Conservation (phyloP, 2,888 invertebrate genomes). For the Biston betularia region DNA sequence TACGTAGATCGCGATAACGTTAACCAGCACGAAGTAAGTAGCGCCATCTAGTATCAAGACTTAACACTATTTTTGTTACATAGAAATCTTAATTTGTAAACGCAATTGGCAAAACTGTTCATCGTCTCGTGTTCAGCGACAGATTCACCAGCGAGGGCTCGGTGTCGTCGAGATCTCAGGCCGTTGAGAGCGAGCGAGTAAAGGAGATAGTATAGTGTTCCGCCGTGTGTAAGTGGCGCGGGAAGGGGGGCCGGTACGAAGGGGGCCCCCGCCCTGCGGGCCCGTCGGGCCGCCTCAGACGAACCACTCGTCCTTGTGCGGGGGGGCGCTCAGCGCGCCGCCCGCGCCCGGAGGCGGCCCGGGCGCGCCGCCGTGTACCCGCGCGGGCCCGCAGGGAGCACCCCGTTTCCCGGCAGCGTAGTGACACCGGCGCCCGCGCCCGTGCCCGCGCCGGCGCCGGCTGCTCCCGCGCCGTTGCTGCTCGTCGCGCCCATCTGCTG, state of each 20-base stretch:
- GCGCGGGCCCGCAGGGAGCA: conserved; percentile 96
- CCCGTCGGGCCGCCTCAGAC: conserved; percentile 87
- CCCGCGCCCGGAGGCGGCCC: conserved; percentile 98
- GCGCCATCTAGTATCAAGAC: too few species aligned
- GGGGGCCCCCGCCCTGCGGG: conserved; percentile 75
- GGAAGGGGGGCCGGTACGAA: conserved; percentile 69
- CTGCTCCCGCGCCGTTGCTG: conserved; percentile 85
- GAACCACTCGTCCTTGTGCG: conserved; percentile 97
- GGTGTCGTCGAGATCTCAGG: neutral
- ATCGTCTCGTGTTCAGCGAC: neutral
- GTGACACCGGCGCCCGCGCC: conserved; percentile 83
- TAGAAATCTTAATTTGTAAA: too few species aligned
- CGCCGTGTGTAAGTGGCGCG: conserved; percentile 22
- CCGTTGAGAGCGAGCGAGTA: neutral
- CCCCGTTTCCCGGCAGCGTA: conserved; percentile 95
- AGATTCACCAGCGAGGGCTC: neutral
- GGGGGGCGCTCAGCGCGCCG: conserved; percentile 93
- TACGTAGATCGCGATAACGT: too few species aligned
- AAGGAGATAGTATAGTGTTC: conserved; percentile 12
- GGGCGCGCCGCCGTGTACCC: conserved; percentile 90
- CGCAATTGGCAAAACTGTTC: too few species aligned
- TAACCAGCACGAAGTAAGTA: too few species aligned
- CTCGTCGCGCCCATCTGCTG: conserved; percentile 88
- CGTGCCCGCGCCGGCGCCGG: conserved; percentile 82
- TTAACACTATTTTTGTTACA: too few species aligned